Evolutionary conservation across 2,888 invertebrate species (phyloP), one percentile per base, ranked within the genome.

Genomic region (Phorcus lineatus): DNA sequence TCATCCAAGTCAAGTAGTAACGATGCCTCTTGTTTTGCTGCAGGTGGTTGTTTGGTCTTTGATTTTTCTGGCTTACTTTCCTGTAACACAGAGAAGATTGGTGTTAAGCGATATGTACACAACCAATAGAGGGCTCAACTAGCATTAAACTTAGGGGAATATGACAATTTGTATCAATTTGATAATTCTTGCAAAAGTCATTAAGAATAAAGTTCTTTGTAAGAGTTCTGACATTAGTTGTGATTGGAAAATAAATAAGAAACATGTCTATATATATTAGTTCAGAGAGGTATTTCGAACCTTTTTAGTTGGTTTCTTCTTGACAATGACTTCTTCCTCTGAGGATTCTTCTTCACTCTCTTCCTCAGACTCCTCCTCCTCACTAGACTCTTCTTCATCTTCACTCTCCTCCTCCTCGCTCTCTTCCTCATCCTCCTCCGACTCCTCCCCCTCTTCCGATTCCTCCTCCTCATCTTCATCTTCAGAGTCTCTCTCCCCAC

Each of bases 1-100:
- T 95, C 95, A 91, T 96, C 97, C 85, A 98, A 94, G 91, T 97
- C 97, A 55, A 98, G 92, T 13, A 98, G 94, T 19, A 98, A 94
- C 93, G 98, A 97, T 17, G 84, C 74, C 77, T 89, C 92, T 90
- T 80, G 93, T 91, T 89, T 79, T 3, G 83, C 66, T 22, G 81
- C 57, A 13, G 81, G 85, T 83, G 86, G 85, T 36, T 87, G 87
- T 47, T 86, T 75, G n/a, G 17, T 17, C 54, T 76, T 28, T 54
- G 53, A 24, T 53, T 55, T 76, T 36, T 24, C 24, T 75, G 52
- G n/a, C 36, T 76, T 76, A 0, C 19, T 54, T 31, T 76, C 76
- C 76, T 76, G 55, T 47, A 47, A 47, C 47, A 47, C 9, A 75
- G 52, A 76, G 19, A 31, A 17, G 62, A 13, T 1, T 0, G 62